Evolutionary conservation across 2,888 invertebrate species (phyloP), one percentile per base, ranked within the genome.

Genomic region (Gari tellinella): DNA sequence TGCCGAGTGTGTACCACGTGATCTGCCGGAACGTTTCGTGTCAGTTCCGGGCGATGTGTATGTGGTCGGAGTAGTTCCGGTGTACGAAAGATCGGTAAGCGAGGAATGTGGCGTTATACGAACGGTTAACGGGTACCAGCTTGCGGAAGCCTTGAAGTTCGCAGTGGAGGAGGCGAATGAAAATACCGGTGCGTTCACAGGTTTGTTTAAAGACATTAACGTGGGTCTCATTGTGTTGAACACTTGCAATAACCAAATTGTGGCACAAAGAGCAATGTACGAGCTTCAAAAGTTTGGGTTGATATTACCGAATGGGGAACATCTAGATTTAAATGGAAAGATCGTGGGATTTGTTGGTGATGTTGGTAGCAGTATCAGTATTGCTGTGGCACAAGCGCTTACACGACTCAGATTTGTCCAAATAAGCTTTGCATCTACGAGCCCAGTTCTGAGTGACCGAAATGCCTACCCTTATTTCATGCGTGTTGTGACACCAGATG

Each of bases 401-500:
- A 40, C 51, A 23, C 40, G 56, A 21, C 41, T 76, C 12, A 43
- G 67, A 23, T 56, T 57, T 15, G 77, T 70, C 2, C 74, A 74
- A 31, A 69, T 80, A 15, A 69, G 69, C 23, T 77, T 68, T 23
- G 81, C 73, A 12, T 75, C 79, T 7, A 72, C 81, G 10, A 74
- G 63, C 21, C 60, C 73, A 0, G 41, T 49, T 4, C 45, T 83
- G 4, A 77, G 77, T 67, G 69, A 83, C 46, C 58, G 77, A 45
- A 10, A 25, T 2, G 12, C 25, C 1, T 63, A 72, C 40, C 70
- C 74, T 8, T 81, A 79, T 38, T 83, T 81, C 21, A 46, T 79
- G 68, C 53, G 81, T 10, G 72, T 75, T 7, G 65, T 75, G 1
- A 75, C 77, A 10, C 73, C 83, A n/a, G 79, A 72, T 23, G 65